Conservation (phyloP, 1,140 invertebrate species). For the Drosophila seguyi region DNA sequence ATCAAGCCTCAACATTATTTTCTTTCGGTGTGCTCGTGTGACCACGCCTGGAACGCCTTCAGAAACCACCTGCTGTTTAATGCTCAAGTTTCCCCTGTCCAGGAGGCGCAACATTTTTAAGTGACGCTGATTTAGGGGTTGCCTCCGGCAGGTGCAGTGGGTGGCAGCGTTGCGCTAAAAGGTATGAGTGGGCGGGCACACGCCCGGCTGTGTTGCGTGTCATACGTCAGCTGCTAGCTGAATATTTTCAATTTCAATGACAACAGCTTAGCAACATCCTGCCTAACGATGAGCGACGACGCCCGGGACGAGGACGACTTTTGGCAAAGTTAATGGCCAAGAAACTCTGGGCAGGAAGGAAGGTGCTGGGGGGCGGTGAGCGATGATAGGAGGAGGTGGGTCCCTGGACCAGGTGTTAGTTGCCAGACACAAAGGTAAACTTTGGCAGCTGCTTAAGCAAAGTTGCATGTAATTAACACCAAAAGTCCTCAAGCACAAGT, state of each 20-base stretch:
- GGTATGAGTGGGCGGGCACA: conserved; percentile 2
- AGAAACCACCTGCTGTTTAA: conserved; percentile 80
- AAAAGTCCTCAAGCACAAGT: conserved; percentile 60
- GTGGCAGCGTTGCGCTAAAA: background rate
- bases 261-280: conserved; percentile 78
- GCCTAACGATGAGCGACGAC: conserved; percentile 61
- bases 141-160: background rate
- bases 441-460: conserved; percentile 63
- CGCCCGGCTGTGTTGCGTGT: conserved; percentile 57
- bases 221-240: conserved; percentile 73
- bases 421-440: conserved; percentile 58
- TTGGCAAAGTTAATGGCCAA: conserved; percentile 76
- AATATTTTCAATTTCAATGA: conserved; percentile 81
- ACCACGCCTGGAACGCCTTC: conserved; percentile 22
- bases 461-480: conserved; percentile 82
- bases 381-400: conserved; percentile 29
- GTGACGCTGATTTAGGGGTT: conserved; percentile 78
- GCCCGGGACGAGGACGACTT: conserved; percentile 38
- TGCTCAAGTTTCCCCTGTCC: conserved; percentile 42
- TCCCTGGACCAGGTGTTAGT: conserved; percentile 49
- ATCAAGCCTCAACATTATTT: background rate
- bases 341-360: conserved; percentile 41
- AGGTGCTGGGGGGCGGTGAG: conserved; percentile 5
- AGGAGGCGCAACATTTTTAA: conserved; percentile 75
- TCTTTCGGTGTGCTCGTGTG: background rate